Evolutionary conservation across 1,140 invertebrate genomes (phyloP).

Genomic region (Drosophila triauraria): DNA sequence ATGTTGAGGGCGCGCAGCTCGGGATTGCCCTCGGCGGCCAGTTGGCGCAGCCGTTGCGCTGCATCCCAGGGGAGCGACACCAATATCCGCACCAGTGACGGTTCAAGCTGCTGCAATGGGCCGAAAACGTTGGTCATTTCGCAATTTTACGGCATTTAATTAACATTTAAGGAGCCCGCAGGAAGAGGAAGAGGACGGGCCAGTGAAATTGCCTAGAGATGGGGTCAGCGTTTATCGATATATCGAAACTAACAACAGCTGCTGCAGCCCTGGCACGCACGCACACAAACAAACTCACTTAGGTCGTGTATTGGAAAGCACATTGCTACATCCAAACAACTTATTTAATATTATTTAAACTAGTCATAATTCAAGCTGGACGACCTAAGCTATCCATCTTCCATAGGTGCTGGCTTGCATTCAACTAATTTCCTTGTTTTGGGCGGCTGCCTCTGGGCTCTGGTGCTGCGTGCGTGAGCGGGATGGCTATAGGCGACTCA

Average conservation of each 20-base stretch:
- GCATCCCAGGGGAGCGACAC: constrained; percentile 98
- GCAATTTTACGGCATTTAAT: constrained; percentile 36
- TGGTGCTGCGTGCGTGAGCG: constrained; percentile 45
- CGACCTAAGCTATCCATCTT: neutral
- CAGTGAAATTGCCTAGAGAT: constrained; percentile 38
- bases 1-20: constrained; percentile 96
- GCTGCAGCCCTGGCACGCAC: constrained; percentile 52
- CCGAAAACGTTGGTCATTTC: constrained; percentile 26
- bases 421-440: constrained; percentile 41
- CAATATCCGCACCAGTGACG: constrained; percentile 96
- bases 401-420: too few relatives aligned
- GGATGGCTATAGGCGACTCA: constrained; percentile 57
- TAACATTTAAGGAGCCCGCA: constrained; percentile 38
- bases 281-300: constrained; percentile 1
- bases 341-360: constrained; percentile 7
- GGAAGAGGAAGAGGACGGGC: constrained; percentile 25
- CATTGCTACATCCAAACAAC: constrained; percentile 31
- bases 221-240: constrained; percentile 46
- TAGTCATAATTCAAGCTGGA: neutral
- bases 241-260: neutral
- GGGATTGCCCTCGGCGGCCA: constrained; percentile 95
- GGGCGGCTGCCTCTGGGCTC: constrained; percentile 32
- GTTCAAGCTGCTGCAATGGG: constrained; percentile 91
- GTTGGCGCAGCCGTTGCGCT: constrained; percentile 93
- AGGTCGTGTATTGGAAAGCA: constrained; percentile 10